phyloP scores from a whole-genome alignment of 2,888 invertebrate genomes.

The Aquatica leii region DNA sequence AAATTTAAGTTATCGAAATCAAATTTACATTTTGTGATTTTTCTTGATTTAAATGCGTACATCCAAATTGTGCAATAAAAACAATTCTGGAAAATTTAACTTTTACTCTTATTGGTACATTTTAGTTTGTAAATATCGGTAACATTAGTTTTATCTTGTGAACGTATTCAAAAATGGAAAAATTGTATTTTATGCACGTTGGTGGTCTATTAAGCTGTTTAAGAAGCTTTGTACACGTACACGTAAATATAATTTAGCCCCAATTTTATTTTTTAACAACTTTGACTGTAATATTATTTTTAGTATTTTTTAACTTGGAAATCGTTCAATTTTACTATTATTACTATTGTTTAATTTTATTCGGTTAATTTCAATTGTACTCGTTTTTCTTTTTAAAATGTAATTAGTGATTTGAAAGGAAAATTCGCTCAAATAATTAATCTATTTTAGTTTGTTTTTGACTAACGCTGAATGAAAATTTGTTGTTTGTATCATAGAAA shows the following conservation, averaged over 20 bases:
- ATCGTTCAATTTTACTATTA: conserved; percentile 17
- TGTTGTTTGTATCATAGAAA: not conserved
- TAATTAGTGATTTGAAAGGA: conserved; percentile 9
- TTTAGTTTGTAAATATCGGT: conserved; percentile 4
- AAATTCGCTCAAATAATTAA: conserved; percentile 24
- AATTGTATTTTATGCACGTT: conserved; percentile 18
- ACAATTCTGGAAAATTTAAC: not conserved
- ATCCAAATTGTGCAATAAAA: conserved; percentile 14
- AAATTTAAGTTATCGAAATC: conserved; percentile 10
- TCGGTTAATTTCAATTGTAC: conserved; percentile 15
- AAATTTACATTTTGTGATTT: not conserved
- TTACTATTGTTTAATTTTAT: no score
- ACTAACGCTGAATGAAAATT: conserved; percentile 12
- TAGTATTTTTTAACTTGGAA: conserved; percentile 14
- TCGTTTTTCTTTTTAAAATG: not conserved
- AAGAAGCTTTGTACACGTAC: conserved; percentile 30
- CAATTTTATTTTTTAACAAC: conserved; percentile 12
- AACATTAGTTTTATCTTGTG: not conserved
- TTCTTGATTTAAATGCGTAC: not conserved
- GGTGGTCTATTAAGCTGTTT: conserved; percentile 28
- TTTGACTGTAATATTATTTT: conserved; percentile 22
- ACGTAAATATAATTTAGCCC: conserved; percentile 16
- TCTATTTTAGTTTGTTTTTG: conserved; percentile 20
- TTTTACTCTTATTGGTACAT: not conserved
- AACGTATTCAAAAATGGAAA: not conserved